Base-by-base conservation (phyloP, 2,888 invertebrate species). In the Acanthoscelides obtectus region DNA sequence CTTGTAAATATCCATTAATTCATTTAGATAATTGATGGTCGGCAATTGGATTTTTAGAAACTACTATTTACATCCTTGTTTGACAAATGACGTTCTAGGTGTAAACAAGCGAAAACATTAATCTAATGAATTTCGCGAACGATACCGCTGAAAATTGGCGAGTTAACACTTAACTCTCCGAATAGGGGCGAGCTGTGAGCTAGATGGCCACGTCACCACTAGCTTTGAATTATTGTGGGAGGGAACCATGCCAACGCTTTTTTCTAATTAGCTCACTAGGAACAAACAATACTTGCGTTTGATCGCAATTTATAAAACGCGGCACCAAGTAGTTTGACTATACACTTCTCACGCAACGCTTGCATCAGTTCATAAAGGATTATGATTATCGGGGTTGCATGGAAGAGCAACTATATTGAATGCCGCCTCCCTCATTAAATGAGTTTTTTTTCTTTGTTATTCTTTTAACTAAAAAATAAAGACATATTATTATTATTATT, bases 21-120 rank as follows among this genome's bases (percentile, higher is more conserved):
- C 75, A 77, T 77, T 77, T 76, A 74, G 75, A 74, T 78, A 76
- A 77, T 78, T 78, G 76, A 77, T 78, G 71, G 72, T 75, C 75
- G 69, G 72, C 72, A 75, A 75, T 76, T 75, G 75, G 72, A 76
- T 74, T 77, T 77, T 77, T 75, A 75, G 72, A 72, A 71, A 75
- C 72, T 71, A 22, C 68, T 73, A 71, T 73, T 73, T 71, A 71
- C 73, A 68, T 70, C 71, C 73, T 74, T 75, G 75, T 74, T 75
- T 77, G 77, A 77, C 74, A 73, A 77, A 76, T 75, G 75, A 74
- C 71, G 70, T 72, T 70, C 71, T 70, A 77, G 74, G 74, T 75
- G 75, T 73, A 77, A 77, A 77, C 77, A 75, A 74, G 74, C 75
- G 69, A 72, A 45, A 45, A 74, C 77, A 77, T 77, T 77, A 75